These are phyloP conservation scores for Monoplex corrugatus DNA, from an alignment of 2,888 invertebrate genomes.

Conservation along the genomic window DNA sequence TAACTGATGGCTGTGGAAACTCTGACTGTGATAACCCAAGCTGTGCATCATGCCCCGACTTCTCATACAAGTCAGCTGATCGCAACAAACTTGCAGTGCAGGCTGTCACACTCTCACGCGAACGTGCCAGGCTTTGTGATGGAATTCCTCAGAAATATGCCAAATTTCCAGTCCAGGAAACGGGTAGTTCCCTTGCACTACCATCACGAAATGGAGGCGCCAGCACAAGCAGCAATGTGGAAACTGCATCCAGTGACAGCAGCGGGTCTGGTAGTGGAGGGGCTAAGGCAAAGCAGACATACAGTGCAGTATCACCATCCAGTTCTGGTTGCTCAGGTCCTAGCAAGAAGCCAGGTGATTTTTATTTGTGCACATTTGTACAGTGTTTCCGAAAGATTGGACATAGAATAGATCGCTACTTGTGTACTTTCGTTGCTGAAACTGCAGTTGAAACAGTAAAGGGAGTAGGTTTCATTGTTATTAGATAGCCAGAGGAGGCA, in stretches of 20 bases:
- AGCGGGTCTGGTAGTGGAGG: constrained; percentile 35
- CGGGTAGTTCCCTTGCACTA: constrained; percentile 23
- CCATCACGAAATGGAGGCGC: background rate
- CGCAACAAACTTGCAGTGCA: constrained; percentile 95
- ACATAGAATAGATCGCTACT: no score
- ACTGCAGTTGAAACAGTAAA: no score
- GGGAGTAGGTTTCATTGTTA: no score
- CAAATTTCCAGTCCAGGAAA: constrained; percentile 55
- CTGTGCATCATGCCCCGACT: constrained; percentile 90
- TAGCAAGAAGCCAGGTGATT: constrained; percentile 19
- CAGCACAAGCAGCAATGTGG: background rate
- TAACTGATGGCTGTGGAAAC: constrained; percentile 95
- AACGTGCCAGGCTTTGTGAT: constrained; percentile 92
- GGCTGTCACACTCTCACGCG: constrained; percentile 90
- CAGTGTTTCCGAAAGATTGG: no score
- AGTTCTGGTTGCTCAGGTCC: constrained; percentile 1
- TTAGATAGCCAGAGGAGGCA: no score
- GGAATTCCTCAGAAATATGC: constrained; percentile 74
- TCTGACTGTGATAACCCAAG: constrained; percentile 91
- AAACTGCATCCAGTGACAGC: background rate
- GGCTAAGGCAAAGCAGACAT: constrained; percentile 51
- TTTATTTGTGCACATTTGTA: no score
- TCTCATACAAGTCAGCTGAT: constrained; percentile 84
- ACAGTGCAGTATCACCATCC: constrained; percentile 34
- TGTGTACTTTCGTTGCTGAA: no score